These are phyloP conservation scores for Tretioscincus oriximinensis DNA, from an alignment of 2,113 vertebrate genomes.

Conservation along the genomic window DNA sequence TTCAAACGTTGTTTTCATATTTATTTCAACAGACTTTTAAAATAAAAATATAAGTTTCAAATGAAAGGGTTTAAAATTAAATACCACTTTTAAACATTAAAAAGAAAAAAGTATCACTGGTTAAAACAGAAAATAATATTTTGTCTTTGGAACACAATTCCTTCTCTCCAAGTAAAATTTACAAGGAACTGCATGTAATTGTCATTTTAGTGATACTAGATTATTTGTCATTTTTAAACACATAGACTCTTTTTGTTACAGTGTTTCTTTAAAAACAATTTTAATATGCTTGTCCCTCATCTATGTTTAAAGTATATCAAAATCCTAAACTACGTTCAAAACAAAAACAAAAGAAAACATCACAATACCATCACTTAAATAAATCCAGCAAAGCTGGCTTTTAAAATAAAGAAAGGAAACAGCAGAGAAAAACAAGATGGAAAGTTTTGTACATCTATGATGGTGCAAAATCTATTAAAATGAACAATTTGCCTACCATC, in stretches of 20 bases:
- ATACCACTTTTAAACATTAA: slow-evolving; percentile 14
- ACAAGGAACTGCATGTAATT: slow-evolving; percentile 1
- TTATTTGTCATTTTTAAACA: slow-evolving; percentile 11
- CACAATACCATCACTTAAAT: neutral
- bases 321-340: slow-evolving; percentile 5
- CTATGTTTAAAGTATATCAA: neutral
- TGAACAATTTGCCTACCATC: slow-evolving; percentile 44
- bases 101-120: neutral
- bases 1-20: neutral
- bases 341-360: neutral
- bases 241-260: slow-evolving; percentile 8
- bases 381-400: slow-evolving; percentile 21
- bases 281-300: slow-evolving; percentile 19
- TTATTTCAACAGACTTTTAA: slow-evolving; percentile 24
- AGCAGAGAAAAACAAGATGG: slow-evolving; percentile 9
- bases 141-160: neutral
- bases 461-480: slow-evolving; percentile 53
- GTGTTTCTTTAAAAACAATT: slow-evolving; percentile 14
- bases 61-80: neutral
- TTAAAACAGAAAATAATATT: slow-evolving; percentile 18
- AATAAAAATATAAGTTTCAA: slow-evolving; percentile 14
- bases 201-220: slow-evolving; percentile 27
- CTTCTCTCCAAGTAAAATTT: neutral
- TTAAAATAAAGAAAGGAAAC: slow-evolving; percentile 31
- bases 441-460: slow-evolving; percentile 20